Percentiles rank a stretch among this genome's conserved stretches.
Conservation (phyloP, 1,140 invertebrate genomes). For the Bombus sibiricus region DNA sequence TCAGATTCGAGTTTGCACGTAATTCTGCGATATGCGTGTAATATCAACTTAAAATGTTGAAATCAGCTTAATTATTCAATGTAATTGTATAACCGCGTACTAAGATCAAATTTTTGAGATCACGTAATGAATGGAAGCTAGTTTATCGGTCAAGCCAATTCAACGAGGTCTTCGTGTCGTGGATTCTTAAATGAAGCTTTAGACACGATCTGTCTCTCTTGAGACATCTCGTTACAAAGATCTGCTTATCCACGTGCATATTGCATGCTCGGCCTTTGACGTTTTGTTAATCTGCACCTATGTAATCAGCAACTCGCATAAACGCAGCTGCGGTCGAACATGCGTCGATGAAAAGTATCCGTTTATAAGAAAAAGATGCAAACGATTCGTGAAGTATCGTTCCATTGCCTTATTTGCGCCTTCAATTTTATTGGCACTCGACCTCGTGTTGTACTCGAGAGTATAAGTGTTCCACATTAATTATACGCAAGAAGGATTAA, state of each 20-base stretch:
- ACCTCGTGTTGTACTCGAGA: not conserved
- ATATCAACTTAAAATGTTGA: too few relatives aligned
- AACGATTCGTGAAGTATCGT: not conserved
- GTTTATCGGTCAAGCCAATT: not conserved
- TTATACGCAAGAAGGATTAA: conserved; percentile 40
- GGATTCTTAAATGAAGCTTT: too few relatives aligned
- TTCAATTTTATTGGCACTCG: conserved; percentile 47
- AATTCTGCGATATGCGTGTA: too few relatives aligned
- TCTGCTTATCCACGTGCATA: conserved; percentile 19
- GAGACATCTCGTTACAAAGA: conserved; percentile 25
- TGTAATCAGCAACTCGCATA: conserved; percentile 17
- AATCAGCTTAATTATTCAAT: not conserved
- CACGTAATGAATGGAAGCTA: not conserved
- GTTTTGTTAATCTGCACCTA: conserved; percentile 15
- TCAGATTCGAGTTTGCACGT: too few relatives aligned
- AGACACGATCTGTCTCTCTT: not conserved
- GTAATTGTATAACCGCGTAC: not conserved
- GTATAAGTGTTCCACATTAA: conserved; percentile 23
- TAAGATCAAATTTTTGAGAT: not conserved
- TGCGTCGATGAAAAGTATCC: conserved; percentile 9
- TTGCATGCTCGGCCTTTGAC: conserved; percentile 21
- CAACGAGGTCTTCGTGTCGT: too few relatives aligned
- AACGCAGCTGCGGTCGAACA: conserved; percentile 13
- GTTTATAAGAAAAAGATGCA: conserved; percentile 10
- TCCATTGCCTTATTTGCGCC: not conserved